Evolutionary conservation across 2,797 vertebrate genomes (phyloP).

Genomic region (Pantherophis alleghaniensis): DNA sequence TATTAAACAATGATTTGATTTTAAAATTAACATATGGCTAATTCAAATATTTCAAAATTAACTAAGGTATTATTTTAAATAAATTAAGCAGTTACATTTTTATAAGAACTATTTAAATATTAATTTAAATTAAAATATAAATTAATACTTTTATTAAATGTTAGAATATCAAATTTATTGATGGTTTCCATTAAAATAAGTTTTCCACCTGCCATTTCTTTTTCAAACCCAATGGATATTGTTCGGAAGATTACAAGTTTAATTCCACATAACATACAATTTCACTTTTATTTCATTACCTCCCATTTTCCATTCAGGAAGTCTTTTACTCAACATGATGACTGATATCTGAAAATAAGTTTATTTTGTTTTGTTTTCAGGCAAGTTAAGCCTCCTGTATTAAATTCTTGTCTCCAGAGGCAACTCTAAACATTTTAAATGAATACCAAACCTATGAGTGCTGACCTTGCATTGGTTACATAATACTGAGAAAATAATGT

Average conservation of each 20-base stretch:
- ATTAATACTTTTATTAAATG: no score
- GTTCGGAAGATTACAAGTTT: not conserved
- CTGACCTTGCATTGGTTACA: not conserved
- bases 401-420: not conserved
- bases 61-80: not conserved
- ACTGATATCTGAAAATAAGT: not conserved
- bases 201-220: not conserved
- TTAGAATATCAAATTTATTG: no score
- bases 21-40: not conserved
- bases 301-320: not conserved
- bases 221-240: not conserved
- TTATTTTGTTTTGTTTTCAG: not conserved
- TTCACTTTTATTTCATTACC: not conserved
- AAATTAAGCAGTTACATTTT: not conserved
- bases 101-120: not conserved
- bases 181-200: not conserved
- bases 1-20: not conserved
- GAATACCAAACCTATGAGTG: not conserved
- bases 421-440: not conserved
- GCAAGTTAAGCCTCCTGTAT: not conserved
- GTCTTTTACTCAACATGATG: not conserved
- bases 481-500: not conserved
- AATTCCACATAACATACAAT: not conserved
- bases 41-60: not conserved
- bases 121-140: no score